These are phyloP conservation scores for Drosophila prosaltans DNA, from an alignment of 1,140 invertebrate genomes.

Conservation along the genomic window DNA sequence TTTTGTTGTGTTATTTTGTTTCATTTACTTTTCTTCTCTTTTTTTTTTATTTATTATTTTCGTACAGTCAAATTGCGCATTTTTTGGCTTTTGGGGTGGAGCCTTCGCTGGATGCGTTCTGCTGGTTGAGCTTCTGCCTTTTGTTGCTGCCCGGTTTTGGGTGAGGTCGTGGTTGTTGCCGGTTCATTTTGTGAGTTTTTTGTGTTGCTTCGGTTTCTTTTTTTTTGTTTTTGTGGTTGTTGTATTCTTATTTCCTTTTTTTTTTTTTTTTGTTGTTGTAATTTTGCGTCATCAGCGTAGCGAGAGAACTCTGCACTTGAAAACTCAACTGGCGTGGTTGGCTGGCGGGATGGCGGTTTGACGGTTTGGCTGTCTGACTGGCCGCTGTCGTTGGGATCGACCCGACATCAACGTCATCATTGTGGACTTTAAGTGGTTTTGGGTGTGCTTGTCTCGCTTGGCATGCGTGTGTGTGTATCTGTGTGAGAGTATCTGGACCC, in stretches of 20 bases:
- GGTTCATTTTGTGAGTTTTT: constrained; percentile 30
- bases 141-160: constrained; percentile 68
- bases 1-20: constrained; percentile 46
- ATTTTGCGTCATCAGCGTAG: constrained; percentile 74
- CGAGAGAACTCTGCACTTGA: constrained; percentile 66
- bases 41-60: constrained; percentile 58
- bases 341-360: neutral
- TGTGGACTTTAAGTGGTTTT: constrained; percentile 81
- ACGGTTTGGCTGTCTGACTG: neutral
- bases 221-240: constrained; percentile 5
- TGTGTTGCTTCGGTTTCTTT: neutral
- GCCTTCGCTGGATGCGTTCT: constrained; percentile 61
- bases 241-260: constrained; percentile 41
- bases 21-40: constrained; percentile 34
- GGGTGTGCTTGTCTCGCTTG: constrained; percentile 71
- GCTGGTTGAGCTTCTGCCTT: constrained; percentile 35
- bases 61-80: constrained; percentile 80
- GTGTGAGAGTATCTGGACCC: constrained; percentile 69
- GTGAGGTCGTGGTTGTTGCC: constrained; percentile 79
- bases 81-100: constrained; percentile 78
- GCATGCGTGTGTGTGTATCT: constrained; percentile 46
- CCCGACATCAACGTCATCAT: constrained; percentile 77
- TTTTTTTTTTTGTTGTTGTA: constrained; percentile 54
- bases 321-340: constrained; percentile 75
- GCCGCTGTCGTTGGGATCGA: constrained; percentile 17